Percentiles rank a stretch among this genome's conserved stretches.
phyloP scores from a whole-genome alignment of 2,888 invertebrate genomes.

The Melanchra persicariae region DNA sequence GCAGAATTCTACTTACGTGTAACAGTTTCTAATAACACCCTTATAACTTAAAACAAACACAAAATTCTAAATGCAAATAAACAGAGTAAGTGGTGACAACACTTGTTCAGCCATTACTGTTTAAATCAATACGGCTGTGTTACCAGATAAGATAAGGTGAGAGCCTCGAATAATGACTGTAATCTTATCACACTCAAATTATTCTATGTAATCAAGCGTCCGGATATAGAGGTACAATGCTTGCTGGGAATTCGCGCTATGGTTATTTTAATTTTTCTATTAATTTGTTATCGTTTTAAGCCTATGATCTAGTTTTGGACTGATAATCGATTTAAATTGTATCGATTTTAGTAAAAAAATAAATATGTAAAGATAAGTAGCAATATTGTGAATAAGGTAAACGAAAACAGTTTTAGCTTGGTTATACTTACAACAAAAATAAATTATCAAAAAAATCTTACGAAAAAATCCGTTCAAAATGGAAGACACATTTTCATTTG shows the following conservation, averaged over 20 bases:
- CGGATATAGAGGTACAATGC: slow-evolving; percentile 50
- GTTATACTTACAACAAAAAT: no score
- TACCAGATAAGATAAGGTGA: slow-evolving; percentile 82
- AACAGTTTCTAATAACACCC: slow-evolving; percentile 52
- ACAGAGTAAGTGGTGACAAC: slow-evolving; percentile 71
- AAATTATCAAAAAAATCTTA: no score
- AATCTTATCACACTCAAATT: slow-evolving; percentile 83
- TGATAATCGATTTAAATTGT: not conserved
- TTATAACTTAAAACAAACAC: slow-evolving; percentile 55
- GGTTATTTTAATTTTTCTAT: slow-evolving; percentile 7
- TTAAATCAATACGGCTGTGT: slow-evolving; percentile 80
- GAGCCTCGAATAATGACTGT: slow-evolving; percentile 75
- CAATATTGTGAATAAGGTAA: no score
- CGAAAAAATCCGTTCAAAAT: no score
- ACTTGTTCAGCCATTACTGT: slow-evolving; percentile 75
- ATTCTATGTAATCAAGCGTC: slow-evolving; percentile 71
- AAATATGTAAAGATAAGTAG: not conserved
- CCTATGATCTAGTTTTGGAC: not conserved
- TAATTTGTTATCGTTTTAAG: not conserved
- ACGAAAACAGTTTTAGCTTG: no score
- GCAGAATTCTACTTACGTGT: slow-evolving; percentile 65
- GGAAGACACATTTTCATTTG: no score
- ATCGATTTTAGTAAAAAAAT: not conserved
- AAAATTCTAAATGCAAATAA: slow-evolving; percentile 68
- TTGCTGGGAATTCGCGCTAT: slow-evolving; percentile 6